Base-by-base conservation (phyloP, 2,797 vertebrate genomes). In the Glossophaga mutica region DNA sequence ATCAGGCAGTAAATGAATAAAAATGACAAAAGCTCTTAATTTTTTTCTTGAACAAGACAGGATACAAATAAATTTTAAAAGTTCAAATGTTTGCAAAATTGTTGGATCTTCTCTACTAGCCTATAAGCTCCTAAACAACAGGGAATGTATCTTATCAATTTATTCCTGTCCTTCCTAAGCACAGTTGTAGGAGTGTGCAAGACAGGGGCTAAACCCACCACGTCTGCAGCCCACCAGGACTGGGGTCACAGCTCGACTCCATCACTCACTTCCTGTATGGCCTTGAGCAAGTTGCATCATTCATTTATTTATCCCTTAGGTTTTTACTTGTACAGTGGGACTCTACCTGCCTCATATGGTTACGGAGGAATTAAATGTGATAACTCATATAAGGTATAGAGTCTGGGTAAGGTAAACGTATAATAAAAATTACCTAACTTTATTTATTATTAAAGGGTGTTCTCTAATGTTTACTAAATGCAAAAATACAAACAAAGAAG, bases 361-460 rank as follows among this genome's bases (percentile, higher is more conserved):
- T 65, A 29, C 12, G 42, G 39, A 91, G 26, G 32, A 4, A 29
- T 91, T 68, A 42, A 76, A 32, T 55, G 42, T 44, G 34, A 62
- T 91, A 62, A 59, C 70, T 24, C 37, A 15, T 32, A 77, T 24
- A 44, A 92, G 81, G 26, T 46, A 39, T 6, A 81, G 50, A 7
- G 1, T 82, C 67, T 95, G 26, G 8, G 32, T 81, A 16, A 50
- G 73, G 78, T 44, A 88, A 77, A 9, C 34, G 9, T 91, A 65
- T 55, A n/a, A 71, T 74, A 70, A 71, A 76, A 85, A 68, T 68
- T 65, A 42, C 10, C 37, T 55, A 46, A 82, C 78, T 83, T 87
- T 62, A 68, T 76, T 87, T 95, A 26, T 81, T 86, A 81, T 74
- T 94, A 82, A 95, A 95, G 15, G 16, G 3, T 52, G 29, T 85